These are phyloP conservation scores for Phragmatobia fuliginosa DNA, from an alignment of 2,888 invertebrate genomes.

Conservation along the genomic window DNA sequence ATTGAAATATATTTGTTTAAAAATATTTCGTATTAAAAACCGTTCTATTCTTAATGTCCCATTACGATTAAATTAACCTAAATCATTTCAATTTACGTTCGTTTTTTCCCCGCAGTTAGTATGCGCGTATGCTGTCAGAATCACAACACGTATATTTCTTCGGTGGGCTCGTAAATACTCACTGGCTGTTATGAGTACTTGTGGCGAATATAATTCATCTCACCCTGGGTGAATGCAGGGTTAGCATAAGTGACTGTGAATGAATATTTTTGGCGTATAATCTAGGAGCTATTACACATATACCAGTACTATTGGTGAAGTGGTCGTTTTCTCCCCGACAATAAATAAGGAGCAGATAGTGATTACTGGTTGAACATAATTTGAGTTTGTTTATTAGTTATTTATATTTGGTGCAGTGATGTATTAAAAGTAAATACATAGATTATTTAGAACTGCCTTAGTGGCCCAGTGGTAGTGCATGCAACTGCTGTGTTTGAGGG, in stretches of 20 bases:
- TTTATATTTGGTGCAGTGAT: neutral
- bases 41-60: conserved; percentile 9
- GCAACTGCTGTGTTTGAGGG: no score
- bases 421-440: neutral
- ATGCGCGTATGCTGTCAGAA: conserved; percentile 34
- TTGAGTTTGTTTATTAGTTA: neutral
- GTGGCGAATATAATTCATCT: conserved; percentile 47
- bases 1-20: no score
- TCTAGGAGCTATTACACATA: neutral
- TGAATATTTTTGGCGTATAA: neutral
- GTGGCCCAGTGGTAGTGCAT: neutral
- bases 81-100: conserved; percentile 6
- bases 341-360: neutral
- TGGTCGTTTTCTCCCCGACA: neutral
- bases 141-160: conserved; percentile 51
- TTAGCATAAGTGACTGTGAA: neutral
- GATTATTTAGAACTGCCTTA: neutral
- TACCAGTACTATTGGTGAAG: neutral
- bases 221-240: conserved; percentile 20
- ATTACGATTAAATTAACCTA: neutral
- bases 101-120: conserved; percentile 38
- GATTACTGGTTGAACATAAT: neutral
- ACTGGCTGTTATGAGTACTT: conserved; percentile 41
- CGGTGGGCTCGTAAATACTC: conserved; percentile 45
- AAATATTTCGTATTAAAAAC: no score